These are phyloP conservation scores for Rosalia funebris DNA, from an alignment of 2,888 invertebrate genomes.

Conservation along the genomic window DNA sequence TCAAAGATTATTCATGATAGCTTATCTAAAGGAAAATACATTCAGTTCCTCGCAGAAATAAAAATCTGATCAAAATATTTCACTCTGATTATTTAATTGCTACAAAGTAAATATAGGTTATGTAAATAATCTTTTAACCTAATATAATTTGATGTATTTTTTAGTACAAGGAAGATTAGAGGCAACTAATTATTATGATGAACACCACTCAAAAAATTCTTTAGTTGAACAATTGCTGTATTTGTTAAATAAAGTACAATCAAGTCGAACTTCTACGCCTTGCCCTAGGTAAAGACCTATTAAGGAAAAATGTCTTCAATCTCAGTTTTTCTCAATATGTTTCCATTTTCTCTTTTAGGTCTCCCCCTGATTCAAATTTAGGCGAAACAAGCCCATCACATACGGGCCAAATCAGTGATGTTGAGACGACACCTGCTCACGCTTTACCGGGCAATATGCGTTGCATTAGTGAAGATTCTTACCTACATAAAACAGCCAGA, in stretches of 20 bases:
- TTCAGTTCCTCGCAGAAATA: too few species aligned
- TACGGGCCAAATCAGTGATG: constrained; percentile 41
- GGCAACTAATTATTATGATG: constrained; percentile 55
- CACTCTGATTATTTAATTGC: too few species aligned
- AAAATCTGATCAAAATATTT: too few species aligned
- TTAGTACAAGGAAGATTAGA: constrained; percentile 60
- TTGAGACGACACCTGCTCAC: constrained; percentile 51
- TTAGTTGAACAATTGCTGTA: constrained; percentile 55
- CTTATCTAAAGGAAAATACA: too few species aligned
- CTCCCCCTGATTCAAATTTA: constrained; percentile 34
- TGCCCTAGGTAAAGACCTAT: constrained; percentile 43
- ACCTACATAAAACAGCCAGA: constrained; percentile 27
- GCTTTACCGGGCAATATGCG: constrained; percentile 49
- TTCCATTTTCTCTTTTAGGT: constrained; percentile 25
- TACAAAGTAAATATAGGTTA: too few species aligned
- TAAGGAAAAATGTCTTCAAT: not conserved
- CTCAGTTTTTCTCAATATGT: not conserved
- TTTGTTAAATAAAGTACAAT: constrained; percentile 49
- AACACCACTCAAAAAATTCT: constrained; percentile 42
- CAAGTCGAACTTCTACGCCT: constrained; percentile 44
- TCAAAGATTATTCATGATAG: too few species aligned
- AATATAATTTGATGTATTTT: too few species aligned
- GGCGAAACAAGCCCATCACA: constrained; percentile 35
- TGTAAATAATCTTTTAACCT: too few species aligned
- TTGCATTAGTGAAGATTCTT: constrained; percentile 30